Evolutionary conservation across 2,113 vertebrate species (phyloP), one percentile per base, ranked within the genome.

Genomic region (Gasterosteus aculeatus): DNA sequence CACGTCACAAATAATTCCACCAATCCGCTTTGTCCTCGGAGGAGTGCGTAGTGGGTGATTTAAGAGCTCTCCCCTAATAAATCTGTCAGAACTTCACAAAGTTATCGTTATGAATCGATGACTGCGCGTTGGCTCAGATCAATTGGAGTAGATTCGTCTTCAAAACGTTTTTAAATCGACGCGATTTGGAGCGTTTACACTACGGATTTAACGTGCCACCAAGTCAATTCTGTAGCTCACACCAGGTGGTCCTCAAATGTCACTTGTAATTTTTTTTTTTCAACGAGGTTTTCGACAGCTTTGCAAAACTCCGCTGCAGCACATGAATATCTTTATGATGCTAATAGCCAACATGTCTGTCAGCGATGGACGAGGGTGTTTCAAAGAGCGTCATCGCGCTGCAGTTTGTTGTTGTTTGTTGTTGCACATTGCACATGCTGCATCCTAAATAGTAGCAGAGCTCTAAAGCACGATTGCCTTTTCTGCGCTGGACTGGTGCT

Each of bases 31-130:
- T 47, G 57, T 68, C 57, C 69, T 79, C 22, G 2, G 67, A 70
- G 66, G 71, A 85, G 69, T n/a, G 49, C 6, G 77, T 72, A 64
- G 75, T 16, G 7, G 42, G 41, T 93, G 92, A 93, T 94, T 94
- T 93, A 93, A 87, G 91, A 86, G 87, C 63, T 72, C 74, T 74
- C 59, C 65, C 51, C 57, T 65, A 85, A 91, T 94, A 93, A 93
- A 94, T 93, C 91, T 93, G 93, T 93, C 91, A 89, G 83, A 93
- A 91, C 82, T 90, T 91, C 88, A 87, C 85, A 87, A 92, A 90
- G 87, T 92, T 93, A 84, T 94, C 84, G 90, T 92, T 92, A 91
- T 92, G 89, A 93, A 91, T 93, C 81, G 90, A 87, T 82, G 87
- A 62, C 77, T 82, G 73, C 77, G 49, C 59, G 70, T 62, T 87